phyloP scores from a whole-genome alignment of 2,797 vertebrate species.

The Telmatherina bonti region DNA sequence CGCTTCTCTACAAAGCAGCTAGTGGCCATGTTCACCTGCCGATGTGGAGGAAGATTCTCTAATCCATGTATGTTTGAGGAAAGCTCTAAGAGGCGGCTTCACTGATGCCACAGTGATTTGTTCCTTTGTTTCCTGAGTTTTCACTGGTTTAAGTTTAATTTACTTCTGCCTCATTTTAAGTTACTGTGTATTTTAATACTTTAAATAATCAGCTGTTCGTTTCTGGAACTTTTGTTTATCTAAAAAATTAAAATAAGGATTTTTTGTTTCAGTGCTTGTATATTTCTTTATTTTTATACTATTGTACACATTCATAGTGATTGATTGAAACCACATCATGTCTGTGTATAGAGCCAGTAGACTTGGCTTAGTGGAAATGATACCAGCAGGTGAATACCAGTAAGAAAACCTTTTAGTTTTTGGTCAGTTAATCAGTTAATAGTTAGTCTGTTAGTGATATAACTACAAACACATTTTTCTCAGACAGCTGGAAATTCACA shows the following conservation, averaged over 20 bases:
- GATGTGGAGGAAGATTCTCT: slow-evolving; percentile 1
- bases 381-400: neutral
- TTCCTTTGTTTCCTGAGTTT: neutral
- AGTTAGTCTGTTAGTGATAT: no score
- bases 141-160: slow-evolving; percentile 1
- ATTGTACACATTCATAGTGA: neutral
- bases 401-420: no score
- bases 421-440: no score
- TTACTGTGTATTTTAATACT: slow-evolving; percentile 23
- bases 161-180: neutral
- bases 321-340: neutral
- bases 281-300: neutral
- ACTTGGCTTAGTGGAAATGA: neutral
- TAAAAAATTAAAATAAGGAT: no score
- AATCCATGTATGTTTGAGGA: slow-evolving; percentile 13
- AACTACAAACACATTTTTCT: no score
- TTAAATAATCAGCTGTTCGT: slow-evolving; percentile 36
- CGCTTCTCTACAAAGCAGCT: slow-evolving; percentile 72
- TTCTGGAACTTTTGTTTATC: slow-evolving; percentile 8
- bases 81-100: slow-evolving; percentile 7
- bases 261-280: neutral
- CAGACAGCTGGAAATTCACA: neutral
- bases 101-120: slow-evolving; percentile 13
- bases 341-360: neutral
- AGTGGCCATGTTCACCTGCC: slow-evolving; percentile 33